Base-by-base conservation (phyloP, 2,113 vertebrate species). In the Cephalopholis sonnerati region DNA sequence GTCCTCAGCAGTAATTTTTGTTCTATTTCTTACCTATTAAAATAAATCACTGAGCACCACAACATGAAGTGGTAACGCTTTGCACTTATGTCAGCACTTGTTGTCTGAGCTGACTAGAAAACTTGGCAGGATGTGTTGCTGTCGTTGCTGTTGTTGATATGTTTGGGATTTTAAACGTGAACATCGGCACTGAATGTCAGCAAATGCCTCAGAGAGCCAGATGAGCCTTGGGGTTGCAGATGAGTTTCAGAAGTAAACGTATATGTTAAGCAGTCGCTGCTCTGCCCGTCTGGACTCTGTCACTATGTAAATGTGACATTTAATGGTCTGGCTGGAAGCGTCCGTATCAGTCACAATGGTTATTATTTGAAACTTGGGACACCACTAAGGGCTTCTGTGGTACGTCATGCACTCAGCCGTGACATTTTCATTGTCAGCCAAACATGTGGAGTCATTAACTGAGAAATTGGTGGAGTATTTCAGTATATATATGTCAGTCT, bases 241-340 rank as follows among this genome's bases (percentile, higher is more conserved):
- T 63, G 5, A 17, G 50, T 67, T 68, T 53, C 5, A 61, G 11
- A 84, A 15, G 22, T 22, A 48, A 39, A 36, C 65, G 9, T 9
- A 2, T 3, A 59, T 55, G 36, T 29, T 12, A 11, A 63, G 61
- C 17, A 16, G 66, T 10, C 17, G 9, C 20, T 7, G 41, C 46
- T 74, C 53, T 17, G 25, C 18, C 1, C 2, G 20, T 44, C 46
- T 74, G 41, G 7, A 65, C 16, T 29, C 0, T 17, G 67, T 6
- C 57, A 20, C 48, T 51, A 78, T 90, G 86, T 48, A 77, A 81
- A 89, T 89, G 67, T 74, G 62, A 53, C 86, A 85, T 87, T 87
- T 87, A 12, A 71, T 41, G 48, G 1, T 64, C 58, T 22, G 41
- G 1, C 36, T 67, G 51, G 55, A 79, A 57, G 54, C 15, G 7